Base-by-base conservation (phyloP, 1,140 invertebrate genomes). In the Sminthurides bifidus region DNA sequence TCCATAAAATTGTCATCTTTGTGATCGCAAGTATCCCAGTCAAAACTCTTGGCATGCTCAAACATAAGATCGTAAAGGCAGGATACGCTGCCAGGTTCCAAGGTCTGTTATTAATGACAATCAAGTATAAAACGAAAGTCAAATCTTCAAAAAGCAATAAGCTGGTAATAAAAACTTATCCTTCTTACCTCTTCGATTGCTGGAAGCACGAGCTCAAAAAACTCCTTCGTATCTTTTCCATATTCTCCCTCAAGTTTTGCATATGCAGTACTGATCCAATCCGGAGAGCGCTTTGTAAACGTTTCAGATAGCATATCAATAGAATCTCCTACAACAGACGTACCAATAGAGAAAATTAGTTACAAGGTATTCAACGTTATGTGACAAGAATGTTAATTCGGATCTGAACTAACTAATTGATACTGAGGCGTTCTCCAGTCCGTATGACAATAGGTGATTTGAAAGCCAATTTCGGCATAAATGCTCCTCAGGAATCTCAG, bases 381-480 rank as follows among this genome's bases (percentile, higher is more conserved):
- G n/a, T n/a, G n/a, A n/a, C n/a, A n/a, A n/a, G n/a, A n/a, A n/a
- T n/a, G n/a, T n/a, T n/a, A n/a, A n/a, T n/a, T n/a, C n/a, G n/a
- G n/a, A n/a, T n/a, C n/a, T n/a, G n/a, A n/a, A 46, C 27, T 52
- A 19, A 52, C 55, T 40, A 10, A 37, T 19, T 23, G 24, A n/a
- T 38, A 15, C 23, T 45, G 59, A 51, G 14, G 59, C 46, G n/a
- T 63, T 64, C 61, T 75, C 71, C 41, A 80, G 63, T 1, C 80
- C 80, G 66, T 73, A 71, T 4, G 73, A 72, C 63, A 81, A 77
- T 0, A 82, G 58, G n/a, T 63, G 61, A 58, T 70, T 75, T 19
- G 72, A 67, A 2, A 81, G 66, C 79, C 79, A 81, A 46, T 70
- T 54, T 8, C 65, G 65, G 51, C 70, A 72, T 23, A 70, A 63